phyloP scores from a whole-genome alignment of 1,140 invertebrate genomes.

The Phortica variegata region DNA sequence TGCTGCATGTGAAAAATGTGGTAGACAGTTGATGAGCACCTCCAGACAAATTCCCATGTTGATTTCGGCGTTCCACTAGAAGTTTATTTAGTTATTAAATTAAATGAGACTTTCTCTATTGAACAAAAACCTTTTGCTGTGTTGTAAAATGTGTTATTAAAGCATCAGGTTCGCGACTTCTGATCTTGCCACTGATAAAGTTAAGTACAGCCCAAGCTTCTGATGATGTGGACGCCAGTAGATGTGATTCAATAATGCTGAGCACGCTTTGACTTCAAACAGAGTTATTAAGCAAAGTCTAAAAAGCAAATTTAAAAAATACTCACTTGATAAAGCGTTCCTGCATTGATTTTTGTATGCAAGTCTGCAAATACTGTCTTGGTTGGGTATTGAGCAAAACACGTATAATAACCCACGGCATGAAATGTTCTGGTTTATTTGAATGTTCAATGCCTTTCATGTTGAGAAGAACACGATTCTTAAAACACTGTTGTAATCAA shows the following conservation, averaged over 20 bases:
- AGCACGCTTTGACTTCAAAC: conserved; percentile 33
- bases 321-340: conserved; percentile 18
- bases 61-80: too few relatives aligned
- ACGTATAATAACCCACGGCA: conserved; percentile 52
- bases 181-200: conserved; percentile 43
- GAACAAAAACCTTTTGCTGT: conserved; percentile 16
- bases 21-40: conserved; percentile 16
- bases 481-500: conserved; percentile 36
- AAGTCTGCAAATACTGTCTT: conserved; percentile 38
- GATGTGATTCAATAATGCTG: conserved; percentile 42
- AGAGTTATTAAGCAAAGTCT: background rate
- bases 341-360: conserved; percentile 17
- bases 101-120: too few relatives aligned
- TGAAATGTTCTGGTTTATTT: conserved; percentile 41
- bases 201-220: conserved; percentile 51
- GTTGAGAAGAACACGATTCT: conserved; percentile 29
- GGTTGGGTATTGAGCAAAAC: conserved; percentile 34
- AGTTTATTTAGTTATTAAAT: too few relatives aligned
- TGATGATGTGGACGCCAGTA: conserved; percentile 42
- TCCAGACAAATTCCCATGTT: too few relatives aligned
- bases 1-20: conserved; percentile 3
- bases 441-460: conserved; percentile 41
- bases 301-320: too few relatives aligned
- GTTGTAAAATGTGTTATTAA: conserved; percentile 33
- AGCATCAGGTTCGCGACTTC: conserved; percentile 31